Evolutionary conservation across 2,113 vertebrate genomes (phyloP), one percentile per base, ranked within the genome.

Genomic region (Petaurus breviceps): DNA sequence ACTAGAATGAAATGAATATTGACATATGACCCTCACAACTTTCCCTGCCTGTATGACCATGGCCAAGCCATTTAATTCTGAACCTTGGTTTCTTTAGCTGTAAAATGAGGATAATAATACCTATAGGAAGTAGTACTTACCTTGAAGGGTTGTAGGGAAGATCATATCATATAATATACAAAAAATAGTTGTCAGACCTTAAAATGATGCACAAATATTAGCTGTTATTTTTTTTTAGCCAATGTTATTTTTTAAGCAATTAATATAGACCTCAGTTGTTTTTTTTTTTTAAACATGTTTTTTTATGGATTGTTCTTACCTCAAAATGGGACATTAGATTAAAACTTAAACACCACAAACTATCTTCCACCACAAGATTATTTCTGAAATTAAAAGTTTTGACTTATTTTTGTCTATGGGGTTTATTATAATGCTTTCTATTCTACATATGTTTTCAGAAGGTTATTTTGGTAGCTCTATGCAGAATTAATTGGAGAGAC

Each of bases 1-100:
- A 49, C 24, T 8, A 94, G 14, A 95, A 91, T 54, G 94, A 68
- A 94, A 55, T 95, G 94, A 55, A 95, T 12, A 54, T 95, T 92
- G 91, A 51, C 37, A 43, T 54, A 23, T 89, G 93, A 5, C 47
- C 89, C 53, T 51, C n/a, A 6, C 24, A 54, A 54, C 50, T 51
- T 24, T 54, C 53, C 23, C 23, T 57, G 55, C 0, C 26, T 28
- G 2, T 57, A 26, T 57, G 55, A 57, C 26, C 2, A 2, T 57
- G 25, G 55, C 26, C 25, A 57, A 28, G 8, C 55, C 25, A 57
- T 57, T 57, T 57, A 57, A 28, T 28, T 57, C 55, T 57, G 55
- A 9, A 28, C 26, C 26, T 57, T 9, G 11, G 55, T 57, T 28
- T 57, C 55, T 57, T 57, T 57, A 57, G 26, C 9, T 28, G 26